Percentiles rank a stretch among this genome's conserved stretches.
Evolutionary conservation across 1,140 invertebrate genomes (phyloP).

Genomic region (Drosophila obscura): DNA sequence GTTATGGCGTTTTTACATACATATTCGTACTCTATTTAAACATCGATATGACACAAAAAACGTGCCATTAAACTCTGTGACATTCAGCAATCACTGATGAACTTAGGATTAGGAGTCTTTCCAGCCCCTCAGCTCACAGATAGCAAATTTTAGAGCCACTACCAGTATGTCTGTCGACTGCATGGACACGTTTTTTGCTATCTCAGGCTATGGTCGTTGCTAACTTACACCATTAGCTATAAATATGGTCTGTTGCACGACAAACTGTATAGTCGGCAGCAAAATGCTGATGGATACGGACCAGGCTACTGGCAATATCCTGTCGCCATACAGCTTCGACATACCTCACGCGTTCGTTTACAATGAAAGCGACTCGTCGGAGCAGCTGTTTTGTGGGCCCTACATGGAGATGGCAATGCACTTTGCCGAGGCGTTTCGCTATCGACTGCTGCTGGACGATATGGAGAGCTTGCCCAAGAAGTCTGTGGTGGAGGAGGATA

Average conservation of each 20-base stretch:
- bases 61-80: constrained; percentile 32
- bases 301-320: constrained; percentile 23
- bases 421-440: constrained; percentile 51
- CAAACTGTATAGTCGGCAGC: constrained; percentile 31
- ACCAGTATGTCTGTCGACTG: constrained; percentile 49
- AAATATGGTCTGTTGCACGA: constrained; percentile 35
- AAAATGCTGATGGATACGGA: constrained; percentile 41
- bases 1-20: neutral
- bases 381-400: constrained; percentile 42
- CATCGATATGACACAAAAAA: constrained; percentile 46
- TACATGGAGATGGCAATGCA: constrained; percentile 50
- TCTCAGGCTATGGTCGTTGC: constrained; percentile 8
- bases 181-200: constrained; percentile 50
- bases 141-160: constrained; percentile 33
- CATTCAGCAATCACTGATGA: constrained; percentile 26
- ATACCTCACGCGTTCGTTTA: constrained; percentile 63
- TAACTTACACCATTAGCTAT: constrained; percentile 20
- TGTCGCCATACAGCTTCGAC: constrained; percentile 62
- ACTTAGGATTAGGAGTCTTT: constrained; percentile 10
- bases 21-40: constrained; percentile 10
- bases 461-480: constrained; percentile 55
- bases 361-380: constrained; percentile 7
- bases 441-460: constrained; percentile 44
- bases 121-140: constrained; percentile 13
- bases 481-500: constrained; percentile 27